Conservation (phyloP, 2,888 invertebrate genomes). For the Drosophila monieri region DNA sequence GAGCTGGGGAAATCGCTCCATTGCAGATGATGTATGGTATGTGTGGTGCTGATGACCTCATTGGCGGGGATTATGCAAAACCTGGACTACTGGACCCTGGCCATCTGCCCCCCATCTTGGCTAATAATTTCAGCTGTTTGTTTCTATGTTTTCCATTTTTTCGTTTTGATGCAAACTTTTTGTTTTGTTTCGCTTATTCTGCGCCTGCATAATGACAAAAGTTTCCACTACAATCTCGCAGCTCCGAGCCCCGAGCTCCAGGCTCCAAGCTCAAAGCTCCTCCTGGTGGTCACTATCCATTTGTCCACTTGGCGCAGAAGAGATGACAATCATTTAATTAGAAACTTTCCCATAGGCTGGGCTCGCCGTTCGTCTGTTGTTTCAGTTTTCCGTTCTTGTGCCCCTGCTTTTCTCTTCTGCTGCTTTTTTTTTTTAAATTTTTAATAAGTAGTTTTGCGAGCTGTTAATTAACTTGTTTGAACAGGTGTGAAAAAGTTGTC, state of each 20-base stretch:
- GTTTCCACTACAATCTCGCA: slow-evolving; percentile 60
- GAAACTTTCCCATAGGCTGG: slow-evolving; percentile 83
- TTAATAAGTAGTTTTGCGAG: slow-evolving; percentile 74
- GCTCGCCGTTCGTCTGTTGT: slow-evolving; percentile 46
- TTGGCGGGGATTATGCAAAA: slow-evolving; percentile 57
- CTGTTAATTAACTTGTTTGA: slow-evolving; percentile 81
- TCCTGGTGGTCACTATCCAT: slow-evolving; percentile 62
- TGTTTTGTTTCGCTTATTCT: slow-evolving; percentile 51
- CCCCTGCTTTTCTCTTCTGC: slow-evolving; percentile 20
- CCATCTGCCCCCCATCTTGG: slow-evolving; percentile 67
- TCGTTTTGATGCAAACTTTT: slow-evolving; percentile 27
- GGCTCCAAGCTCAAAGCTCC: slow-evolving; percentile 26
- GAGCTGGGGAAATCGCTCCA: slow-evolving; percentile 31
- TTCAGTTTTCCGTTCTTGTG: slow-evolving; percentile 46
- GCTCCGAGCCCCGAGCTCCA: slow-evolving; percentile 21
- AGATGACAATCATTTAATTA: slow-evolving; percentile 84
- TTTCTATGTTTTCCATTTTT: slow-evolving; percentile 46
- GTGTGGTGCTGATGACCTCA: slow-evolving; percentile 65
- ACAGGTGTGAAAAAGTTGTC: slow-evolving; percentile 81
- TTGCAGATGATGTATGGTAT: slow-evolving; percentile 71
- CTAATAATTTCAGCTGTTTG: slow-evolving; percentile 74
- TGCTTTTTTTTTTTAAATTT: slow-evolving; percentile 35
- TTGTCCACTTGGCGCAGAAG: slow-evolving; percentile 64
- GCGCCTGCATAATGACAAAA: slow-evolving; percentile 78
- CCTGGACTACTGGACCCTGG: slow-evolving; percentile 46